Evolutionary conservation across 2,797 vertebrate species (phyloP), one percentile per base, ranked within the genome.

Genomic region (Lagodon rhomboides): DNA sequence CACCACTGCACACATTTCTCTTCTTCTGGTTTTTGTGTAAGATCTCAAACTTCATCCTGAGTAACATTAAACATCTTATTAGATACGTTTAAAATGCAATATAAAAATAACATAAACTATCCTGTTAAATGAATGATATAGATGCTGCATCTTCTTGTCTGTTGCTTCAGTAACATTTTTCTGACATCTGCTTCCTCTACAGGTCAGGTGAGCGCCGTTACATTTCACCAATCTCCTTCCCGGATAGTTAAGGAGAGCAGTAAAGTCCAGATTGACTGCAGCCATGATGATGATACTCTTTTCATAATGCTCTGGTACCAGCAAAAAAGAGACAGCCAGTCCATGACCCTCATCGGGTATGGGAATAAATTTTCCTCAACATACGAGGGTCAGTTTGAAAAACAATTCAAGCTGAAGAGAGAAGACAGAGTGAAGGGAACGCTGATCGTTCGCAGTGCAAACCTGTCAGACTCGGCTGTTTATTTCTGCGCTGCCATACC

Each of bases 401-500:
- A 77, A 1, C 47, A 82, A 4, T 85, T 79, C 7, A 7, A 18
- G 0, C 1, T 77, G 16, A 27, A 44, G 0, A 71, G 65, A 68
- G 2, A 41, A 43, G 5, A 13, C 18, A 15, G 0, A 0, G 0
- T 11, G 0, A 69, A 4, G 43, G 87, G 79, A 61, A n/a, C 67
- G 16, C 84, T 93, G 56, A 51, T 34, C 56, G 79, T 94, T n/a
- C 25, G 1, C 9, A 79, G 2, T 1, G 70, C 80, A 11, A 53
- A 68, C 4, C 3, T 3, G 43, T 79, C 44, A 1, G 75, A 91
- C 84, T 82, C 82, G 0, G 90, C 85, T 55, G 61, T 86, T 20
- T 94, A 93, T 72, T 92, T 86, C 75, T 94, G 93, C 30, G 89
- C 91, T 59, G 76, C 82, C 8, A 90, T 87, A 18, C 46, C 79